Evolutionary conservation across 64 coral and sea anemone genomes (phyloP), one percentile per base, ranked within the genome.

Genomic region (Trachythela sp.): DNA sequence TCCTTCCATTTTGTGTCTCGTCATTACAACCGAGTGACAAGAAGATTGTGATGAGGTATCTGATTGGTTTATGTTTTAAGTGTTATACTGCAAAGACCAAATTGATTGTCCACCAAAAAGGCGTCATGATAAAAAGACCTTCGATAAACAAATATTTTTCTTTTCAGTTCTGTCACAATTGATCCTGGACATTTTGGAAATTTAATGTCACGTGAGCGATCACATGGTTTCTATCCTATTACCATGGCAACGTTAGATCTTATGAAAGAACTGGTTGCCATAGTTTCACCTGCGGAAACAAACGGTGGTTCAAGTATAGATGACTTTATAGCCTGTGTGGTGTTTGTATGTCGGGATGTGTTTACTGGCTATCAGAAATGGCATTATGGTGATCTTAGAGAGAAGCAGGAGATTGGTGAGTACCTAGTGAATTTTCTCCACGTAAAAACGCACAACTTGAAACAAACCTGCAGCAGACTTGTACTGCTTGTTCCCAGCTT

Each of bases 301-400:
- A n/a, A 22, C 2, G 59, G 59, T 31, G 59, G 20, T 22, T 80
- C 75, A 80, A 22, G 75, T 17, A 35, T 80, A 11, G 31, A 37
- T 13, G 93, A 99, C 29, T 90, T 99, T 27, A 86, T 93, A 18
- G 96, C 93, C 10, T 94, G 96, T 84, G 67, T 93, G 71, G 91
- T 99, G 2, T 99, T 94, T 89, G 86, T 95, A 30, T 70, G 94
- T 22, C 77, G 96, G n/a, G 96, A 99, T 52, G 89, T 94, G 10
- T 99, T 99, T 24, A 95, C 88, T 80, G 93, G 89, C 2, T 99
- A 94, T 87, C 87, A 94, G 68, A 99, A 94, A 68, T 99, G 96
- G 96, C 90, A 91, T 67, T 99, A 92, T 60, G 88, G 49, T 0
- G 88, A 43, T n/a, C 14, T 91, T 0, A 92, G 91, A 50, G 94